Base-by-base conservation (phyloP, 2,797 vertebrate species). In the Alosa sapidissima region DNA sequence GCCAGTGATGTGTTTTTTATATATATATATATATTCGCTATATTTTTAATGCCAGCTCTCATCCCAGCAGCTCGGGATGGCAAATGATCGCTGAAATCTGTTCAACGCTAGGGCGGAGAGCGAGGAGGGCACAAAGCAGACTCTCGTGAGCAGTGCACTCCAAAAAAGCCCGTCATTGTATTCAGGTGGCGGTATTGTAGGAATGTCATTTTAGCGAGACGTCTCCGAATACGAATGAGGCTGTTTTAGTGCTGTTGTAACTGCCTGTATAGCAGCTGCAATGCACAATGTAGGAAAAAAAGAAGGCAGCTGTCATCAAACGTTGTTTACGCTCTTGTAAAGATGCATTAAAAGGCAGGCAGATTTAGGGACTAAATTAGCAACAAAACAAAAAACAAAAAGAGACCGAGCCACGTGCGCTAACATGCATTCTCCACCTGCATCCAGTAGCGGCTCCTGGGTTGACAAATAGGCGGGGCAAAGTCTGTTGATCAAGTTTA, bases 371-470 rank as follows among this genome's bases (percentile, higher is more conserved):
- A 41, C 28, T 85, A 62, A 87, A 88, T 88, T 84, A 88, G 85
- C 87, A 55, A 3, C 2, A 8, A 82, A 82, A 82, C 24, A n/a
- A 84, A 11, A 47, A 82, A 68, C 81, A 83, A 41, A 85, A 85
- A 28, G 4, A 16, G 2, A 72, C 0, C 2, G 10, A 36, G 28
- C 13, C 65, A 86, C 85, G 72, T 85, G 87, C 82, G 83, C 81
- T 28, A 24, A 14, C 24, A 11, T 84, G 62, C 85, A 83, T 87
- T 83, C 82, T 84, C 75, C 85, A 87, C 84, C 86, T 87, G 55
- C 10, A 60, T 81, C 72, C n/a, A n/a, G n/a, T n/a, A n/a, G n/a
- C n/a, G n/a, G n/a, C n/a, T n/a, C n/a, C n/a, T n/a, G n/a, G n/a
- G n/a, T n/a, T n/a, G n/a, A n/a, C n/a, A n/a, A n/a, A n/a, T n/a